Base-by-base conservation (phyloP, 2,888 invertebrate genomes). In the Miltochrista miniata region DNA sequence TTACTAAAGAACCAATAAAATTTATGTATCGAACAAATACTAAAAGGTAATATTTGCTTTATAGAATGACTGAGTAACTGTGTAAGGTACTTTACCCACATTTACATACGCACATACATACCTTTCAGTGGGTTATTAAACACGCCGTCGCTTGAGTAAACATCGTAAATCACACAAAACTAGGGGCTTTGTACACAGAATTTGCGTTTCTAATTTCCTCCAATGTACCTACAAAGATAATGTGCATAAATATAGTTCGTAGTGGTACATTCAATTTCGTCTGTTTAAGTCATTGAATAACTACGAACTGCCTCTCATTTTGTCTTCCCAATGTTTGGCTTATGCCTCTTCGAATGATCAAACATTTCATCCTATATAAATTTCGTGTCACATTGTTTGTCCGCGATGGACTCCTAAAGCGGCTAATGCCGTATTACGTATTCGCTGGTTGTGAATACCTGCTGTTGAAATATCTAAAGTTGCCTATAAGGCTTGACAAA, bases 161-260 rank as follows among this genome's bases (percentile, higher is more conserved):
- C 83, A 82, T 78, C 79, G 76, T 87, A 85, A 86, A 87, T 87
- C 85, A 85, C 72, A 81, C 80, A 79, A 77, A 84, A 84, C 81
- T 83, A 84, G 76, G 71, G 73, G 74, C 73, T 81, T 70, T 71
- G 76, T 75, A 77, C 72, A 81, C 76, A 74, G 72, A 82, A 85
- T 85, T 85, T 85, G 83, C 80, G 76, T 82, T 83, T 81, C 79
- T 82, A 81, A 84, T 85, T 83, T 81, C 73, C 74, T 71, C 70
- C 60, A 67, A 72, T 68, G 63, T 64, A 68, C 43, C 31, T 24
- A 24, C 18, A 34, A 33, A 34, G 0, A 18, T 34, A 18, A 2
- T 8, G 12, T 34, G 12, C 12, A 8, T 12, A 12, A 9, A 18
- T n/a, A 9, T 15, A 8, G 4, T 18, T 33, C n/a, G 1, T 8